Base-by-base conservation (phyloP, 2,888 invertebrate species). In the Acrobasis suavella region DNA sequence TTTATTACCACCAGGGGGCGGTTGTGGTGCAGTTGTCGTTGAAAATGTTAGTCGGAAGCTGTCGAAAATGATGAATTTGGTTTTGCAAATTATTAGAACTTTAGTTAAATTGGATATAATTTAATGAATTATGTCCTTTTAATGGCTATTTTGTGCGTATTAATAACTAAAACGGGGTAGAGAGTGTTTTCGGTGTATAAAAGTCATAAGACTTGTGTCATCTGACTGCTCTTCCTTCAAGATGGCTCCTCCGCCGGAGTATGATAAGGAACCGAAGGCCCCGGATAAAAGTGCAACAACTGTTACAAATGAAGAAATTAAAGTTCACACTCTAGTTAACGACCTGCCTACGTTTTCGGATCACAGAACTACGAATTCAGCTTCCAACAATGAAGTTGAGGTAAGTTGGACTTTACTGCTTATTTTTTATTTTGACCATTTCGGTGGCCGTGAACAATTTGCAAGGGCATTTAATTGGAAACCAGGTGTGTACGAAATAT, bases 211-310 rank as follows among this genome's bases (percentile, higher is more conserved):
- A 92, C 91, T 89, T 91, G 91, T 92, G 92, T 92, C 92, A 92
- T 92, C 92, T 92, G 92, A 91, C 91, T 92, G 85, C 85, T 89
- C 89, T 91, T 90, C 92, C 90, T 90, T 89, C 93, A 95, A 94
- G 93, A 96, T 96, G 96, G 95, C 95, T 94, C 95, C 95, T 93
- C 95, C 95, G 89, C 95, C 95, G 90, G 95, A 95, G 89, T 94
- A 95, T 92, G 95, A 95, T 92, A 94, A 94, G 92, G 94, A 95
- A 93, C 95, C 95, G 71, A 95, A 95, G 92, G 95, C 95, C 82
- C 95, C 95, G 77, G 95, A 95, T 90, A 95, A 95, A 94, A 88
- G 85, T 87, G 81, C 81, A 70, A 81, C 86, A 75, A 84, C 78
- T 76, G 81, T 83, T 72, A 77, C 83, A 68, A 83, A 80, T 74